Evolutionary conservation across 2,113 vertebrate genomes (phyloP).

Genomic region (Rattus rattus): DNA sequence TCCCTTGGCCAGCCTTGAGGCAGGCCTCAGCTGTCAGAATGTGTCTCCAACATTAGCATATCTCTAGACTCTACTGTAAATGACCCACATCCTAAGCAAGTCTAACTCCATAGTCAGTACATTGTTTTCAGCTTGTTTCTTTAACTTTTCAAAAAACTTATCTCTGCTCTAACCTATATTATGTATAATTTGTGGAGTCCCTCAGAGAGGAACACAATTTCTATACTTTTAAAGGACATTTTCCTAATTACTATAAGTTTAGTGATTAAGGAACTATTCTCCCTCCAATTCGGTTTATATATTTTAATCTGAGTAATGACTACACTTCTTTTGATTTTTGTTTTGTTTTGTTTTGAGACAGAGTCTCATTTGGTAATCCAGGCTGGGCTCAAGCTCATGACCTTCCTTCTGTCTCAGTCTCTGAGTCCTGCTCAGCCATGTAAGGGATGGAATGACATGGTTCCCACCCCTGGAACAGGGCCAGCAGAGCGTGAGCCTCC

Average conservation of each 20-base stretch:
- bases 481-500: no score
- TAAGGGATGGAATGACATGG: no score
- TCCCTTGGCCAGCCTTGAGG: not conserved
- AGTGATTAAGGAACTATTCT: not conserved
- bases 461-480: no score
- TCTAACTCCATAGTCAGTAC: not conserved
- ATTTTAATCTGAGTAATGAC: not conserved
- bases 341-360: not conserved
- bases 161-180: not conserved
- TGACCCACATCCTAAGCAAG: not conserved
- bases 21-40: not conserved
- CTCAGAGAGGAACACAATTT: not conserved
- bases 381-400: not conserved
- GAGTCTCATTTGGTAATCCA: not conserved
- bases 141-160: not conserved
- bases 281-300: not conserved
- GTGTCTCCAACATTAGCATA: not conserved
- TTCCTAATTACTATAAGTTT: not conserved
- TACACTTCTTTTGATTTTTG: not conserved
- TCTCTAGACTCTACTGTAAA: not conserved
- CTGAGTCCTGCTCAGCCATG: no score
- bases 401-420: not conserved
- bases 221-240: not conserved
- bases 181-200: not conserved
- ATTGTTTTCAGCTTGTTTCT: not conserved